A percentile compares a stretch with the other conserved stretches of the same genome.
phyloP scores from a whole-genome alignment of 2,888 invertebrate species.

The Pseudeuparius sepicola region DNA sequence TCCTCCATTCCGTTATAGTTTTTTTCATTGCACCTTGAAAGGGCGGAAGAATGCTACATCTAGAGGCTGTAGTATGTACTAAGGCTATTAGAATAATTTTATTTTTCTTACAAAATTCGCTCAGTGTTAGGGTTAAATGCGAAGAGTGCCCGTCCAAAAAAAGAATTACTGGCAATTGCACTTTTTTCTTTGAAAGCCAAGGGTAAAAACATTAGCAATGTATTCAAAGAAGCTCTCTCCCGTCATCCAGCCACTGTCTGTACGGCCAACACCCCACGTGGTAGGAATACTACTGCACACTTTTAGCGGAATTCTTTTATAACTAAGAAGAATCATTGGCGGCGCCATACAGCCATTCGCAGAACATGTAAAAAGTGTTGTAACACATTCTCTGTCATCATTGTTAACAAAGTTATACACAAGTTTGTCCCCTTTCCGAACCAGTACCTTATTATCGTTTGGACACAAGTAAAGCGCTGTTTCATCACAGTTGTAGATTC shows the following conservation, averaged over 20 bases:
- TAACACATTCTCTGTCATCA: conserved; percentile 19
- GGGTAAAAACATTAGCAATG: conserved; percentile 33
- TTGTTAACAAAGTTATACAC: neutral
- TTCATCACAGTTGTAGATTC: conserved; percentile 2
- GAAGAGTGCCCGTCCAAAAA: conserved; percentile 10
- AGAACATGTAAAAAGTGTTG: conserved; percentile 23
- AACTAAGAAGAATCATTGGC: conserved; percentile 26
- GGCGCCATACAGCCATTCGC: conserved; percentile 22
- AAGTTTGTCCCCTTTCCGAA: neutral
- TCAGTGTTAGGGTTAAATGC: conserved; percentile 6
- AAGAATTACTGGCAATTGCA: conserved; percentile 6
- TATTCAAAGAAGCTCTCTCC: conserved; percentile 34
- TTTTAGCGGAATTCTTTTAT: conserved; percentile 27
- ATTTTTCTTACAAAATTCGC: conserved; percentile 12
- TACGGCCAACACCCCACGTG: conserved; percentile 25
- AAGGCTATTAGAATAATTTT: conserved; percentile 9
- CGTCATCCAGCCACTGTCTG: conserved; percentile 37
- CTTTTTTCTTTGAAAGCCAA: conserved; percentile 6
- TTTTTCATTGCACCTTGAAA: too few species aligned
- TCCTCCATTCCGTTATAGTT: too few species aligned
- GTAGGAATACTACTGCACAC: conserved; percentile 26
- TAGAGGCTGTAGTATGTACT: too few species aligned
- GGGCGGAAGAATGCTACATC: too few species aligned
- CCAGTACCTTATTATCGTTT: neutral
- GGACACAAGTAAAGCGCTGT: neutral